phyloP scores from a whole-genome alignment of 2,113 vertebrate genomes.

The Tetrao urogallus region DNA sequence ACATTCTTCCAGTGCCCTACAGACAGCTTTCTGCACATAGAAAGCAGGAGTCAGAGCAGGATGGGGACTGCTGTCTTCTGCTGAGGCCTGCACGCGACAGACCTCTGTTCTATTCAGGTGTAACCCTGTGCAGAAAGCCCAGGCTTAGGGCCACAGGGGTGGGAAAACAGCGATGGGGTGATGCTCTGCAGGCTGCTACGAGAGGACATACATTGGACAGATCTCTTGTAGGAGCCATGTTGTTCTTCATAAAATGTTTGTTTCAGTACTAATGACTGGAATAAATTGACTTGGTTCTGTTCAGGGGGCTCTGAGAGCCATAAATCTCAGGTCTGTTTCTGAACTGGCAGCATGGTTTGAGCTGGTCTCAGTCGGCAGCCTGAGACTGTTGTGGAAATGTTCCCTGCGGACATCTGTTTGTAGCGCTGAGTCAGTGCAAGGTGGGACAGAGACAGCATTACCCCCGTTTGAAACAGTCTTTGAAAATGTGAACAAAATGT shows the following conservation, averaged over 20 bases:
- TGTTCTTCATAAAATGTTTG: neutral
- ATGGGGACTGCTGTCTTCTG: neutral
- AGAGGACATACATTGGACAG: neutral
- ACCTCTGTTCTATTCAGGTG: neutral
- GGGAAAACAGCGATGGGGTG: neutral
- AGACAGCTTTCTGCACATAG: neutral
- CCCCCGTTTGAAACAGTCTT: constrained; percentile 34
- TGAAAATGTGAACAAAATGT: constrained; percentile 61
- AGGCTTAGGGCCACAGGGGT: neutral
- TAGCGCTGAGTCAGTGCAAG: constrained; percentile 54
- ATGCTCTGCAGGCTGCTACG: neutral
- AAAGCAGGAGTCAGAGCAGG: neutral
- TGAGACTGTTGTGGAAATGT: neutral
- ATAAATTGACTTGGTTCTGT: neutral
- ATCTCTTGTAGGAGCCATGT: neutral
- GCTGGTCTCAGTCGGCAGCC: neutral
- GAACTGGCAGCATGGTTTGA: neutral
- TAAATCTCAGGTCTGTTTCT: neutral
- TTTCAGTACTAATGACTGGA: neutral
- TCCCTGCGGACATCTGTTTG: constrained; percentile 26
- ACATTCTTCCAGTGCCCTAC: neutral
- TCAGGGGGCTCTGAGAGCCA: neutral
- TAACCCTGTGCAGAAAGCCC: neutral
- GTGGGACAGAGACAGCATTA: constrained; percentile 45
- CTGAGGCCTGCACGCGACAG: neutral